These are phyloP conservation scores for Gymnoscopelus microlampas DNA, from an alignment of 2,797 vertebrate species.

Conservation along the genomic window DNA sequence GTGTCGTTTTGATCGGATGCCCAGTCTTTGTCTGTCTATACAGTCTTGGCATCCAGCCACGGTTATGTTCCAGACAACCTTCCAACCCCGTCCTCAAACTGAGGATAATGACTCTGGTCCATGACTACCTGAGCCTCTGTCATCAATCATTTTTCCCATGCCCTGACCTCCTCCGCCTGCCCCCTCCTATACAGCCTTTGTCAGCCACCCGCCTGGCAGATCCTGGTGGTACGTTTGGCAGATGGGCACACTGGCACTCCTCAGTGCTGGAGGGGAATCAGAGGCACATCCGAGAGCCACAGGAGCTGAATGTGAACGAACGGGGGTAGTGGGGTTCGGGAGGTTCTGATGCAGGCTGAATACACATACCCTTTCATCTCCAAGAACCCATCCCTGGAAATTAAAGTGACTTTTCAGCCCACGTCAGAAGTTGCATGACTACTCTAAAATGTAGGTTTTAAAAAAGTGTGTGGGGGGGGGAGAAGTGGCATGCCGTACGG, in stretches of 20 bases:
- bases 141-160: conserved; percentile 65
- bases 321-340: too few species aligned
- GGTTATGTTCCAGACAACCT: conserved; percentile 44
- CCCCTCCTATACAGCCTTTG: conserved; percentile 61
- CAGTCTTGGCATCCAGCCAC: conserved; percentile 36
- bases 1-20: background rate
- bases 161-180: conserved; percentile 28
- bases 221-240: conserved; percentile 51
- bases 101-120: conserved; percentile 44
- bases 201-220: conserved; percentile 59
- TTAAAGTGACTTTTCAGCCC: background rate
- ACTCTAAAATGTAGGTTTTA: too few species aligned
- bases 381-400: too few species aligned
- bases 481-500: too few species aligned
- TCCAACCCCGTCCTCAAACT: conserved; percentile 28
- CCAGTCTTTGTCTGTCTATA: conserved; percentile 15
- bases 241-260: conserved; percentile 61
- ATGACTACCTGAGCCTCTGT: conserved; percentile 37
- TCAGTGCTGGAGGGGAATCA: conserved; percentile 32
- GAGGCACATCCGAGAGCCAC: conserved; percentile 23
- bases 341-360: too few species aligned
- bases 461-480: too few species aligned
- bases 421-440: too few species aligned
- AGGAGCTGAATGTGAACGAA: conserved; percentile 35
- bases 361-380: background rate